These are phyloP conservation scores for Drosophila leontia DNA, from an alignment of 1,140 invertebrate species.

Conservation along the genomic window DNA sequence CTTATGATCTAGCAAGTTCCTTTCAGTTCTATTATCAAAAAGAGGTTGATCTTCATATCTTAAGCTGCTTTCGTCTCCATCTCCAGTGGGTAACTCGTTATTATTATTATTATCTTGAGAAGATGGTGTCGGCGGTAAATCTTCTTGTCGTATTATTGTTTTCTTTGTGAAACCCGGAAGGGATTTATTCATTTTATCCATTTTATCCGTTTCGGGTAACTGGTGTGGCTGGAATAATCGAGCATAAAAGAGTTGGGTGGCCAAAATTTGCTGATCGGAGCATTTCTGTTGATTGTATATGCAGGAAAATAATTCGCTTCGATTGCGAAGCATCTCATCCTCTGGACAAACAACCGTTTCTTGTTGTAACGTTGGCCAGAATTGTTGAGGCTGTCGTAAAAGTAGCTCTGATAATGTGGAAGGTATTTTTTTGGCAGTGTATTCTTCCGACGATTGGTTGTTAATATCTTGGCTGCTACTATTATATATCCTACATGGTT, in stretches of 20 bases:
- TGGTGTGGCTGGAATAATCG: constrained; percentile 56
- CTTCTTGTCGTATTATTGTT: constrained; percentile 16
- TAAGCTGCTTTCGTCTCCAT: constrained; percentile 18
- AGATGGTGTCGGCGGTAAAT: constrained; percentile 15
- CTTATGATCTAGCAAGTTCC: constrained; percentile 8
- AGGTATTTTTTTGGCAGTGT: background rate
- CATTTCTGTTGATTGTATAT: constrained; percentile 48
- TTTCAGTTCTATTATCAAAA: constrained; percentile 9
- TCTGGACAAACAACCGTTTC: background rate
- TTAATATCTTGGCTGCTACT: constrained; percentile 1
- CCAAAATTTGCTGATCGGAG: constrained; percentile 54
- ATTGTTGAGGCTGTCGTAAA: constrained; percentile 43
- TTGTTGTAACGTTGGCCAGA: constrained; percentile 31
- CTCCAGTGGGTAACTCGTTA: constrained; percentile 29
- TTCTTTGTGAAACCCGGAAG: constrained; percentile 39
- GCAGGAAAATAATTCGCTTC: constrained; percentile 37
- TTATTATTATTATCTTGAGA: constrained; percentile 70
- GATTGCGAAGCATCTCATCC: constrained; percentile 12
- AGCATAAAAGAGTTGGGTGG: constrained; percentile 64
- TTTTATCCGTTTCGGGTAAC: constrained; percentile 19
- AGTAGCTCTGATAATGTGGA: constrained; percentile 45
- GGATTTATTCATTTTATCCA: constrained; percentile 24
- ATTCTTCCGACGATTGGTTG: constrained; percentile 1
- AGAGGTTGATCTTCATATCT: constrained; percentile 23
- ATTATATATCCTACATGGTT: background rate